A percentile compares a stretch with the other conserved stretches of the same genome.
These are phyloP conservation scores for Sthenelais limicola DNA, from an alignment of 2,888 invertebrate species.

Conservation along the genomic window DNA sequence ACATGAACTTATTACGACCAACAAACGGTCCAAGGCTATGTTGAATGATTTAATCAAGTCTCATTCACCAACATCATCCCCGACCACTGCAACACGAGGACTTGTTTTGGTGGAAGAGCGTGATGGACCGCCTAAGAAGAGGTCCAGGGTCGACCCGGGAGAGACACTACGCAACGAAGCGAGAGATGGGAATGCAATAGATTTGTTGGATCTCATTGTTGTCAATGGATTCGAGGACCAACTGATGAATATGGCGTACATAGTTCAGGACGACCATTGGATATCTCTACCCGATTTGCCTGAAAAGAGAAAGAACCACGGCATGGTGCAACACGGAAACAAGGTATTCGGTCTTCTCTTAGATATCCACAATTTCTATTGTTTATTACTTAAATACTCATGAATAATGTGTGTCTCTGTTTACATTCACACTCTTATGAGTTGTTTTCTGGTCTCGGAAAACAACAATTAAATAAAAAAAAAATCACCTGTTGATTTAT, in stretches of 20 bases:
- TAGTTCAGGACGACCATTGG: conserved; percentile 29
- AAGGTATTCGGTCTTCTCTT: too few species aligned
- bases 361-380: too few species aligned
- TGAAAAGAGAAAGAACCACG: conserved; percentile 11
- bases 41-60: conserved; percentile 1
- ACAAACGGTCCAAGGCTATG: conserved; percentile 14
- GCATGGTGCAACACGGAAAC: conserved; percentile 33
- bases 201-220: conserved; percentile 18
- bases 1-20: conserved; percentile 10
- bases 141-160: conserved; percentile 8
- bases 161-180: conserved; percentile 5
- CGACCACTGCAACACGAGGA: background rate
- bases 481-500: too few species aligned
- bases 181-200: conserved; percentile 4
- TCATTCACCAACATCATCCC: background rate
- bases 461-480: background rate
- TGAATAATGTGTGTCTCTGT: too few species aligned
- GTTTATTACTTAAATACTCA: too few species aligned
- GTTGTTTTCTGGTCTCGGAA: too few species aligned
- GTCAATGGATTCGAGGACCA: conserved; percentile 27
- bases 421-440: too few species aligned
- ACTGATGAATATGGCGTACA: conserved; percentile 22
- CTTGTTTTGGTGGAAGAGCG: conserved; percentile 26
- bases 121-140: conserved; percentile 27
- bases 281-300: conserved; percentile 17